Percentiles rank a stretch among this genome's conserved stretches.
These are phyloP conservation scores for Calyptomena viridis DNA, from an alignment of 2,113 vertebrate genomes.

Conservation along the genomic window DNA sequence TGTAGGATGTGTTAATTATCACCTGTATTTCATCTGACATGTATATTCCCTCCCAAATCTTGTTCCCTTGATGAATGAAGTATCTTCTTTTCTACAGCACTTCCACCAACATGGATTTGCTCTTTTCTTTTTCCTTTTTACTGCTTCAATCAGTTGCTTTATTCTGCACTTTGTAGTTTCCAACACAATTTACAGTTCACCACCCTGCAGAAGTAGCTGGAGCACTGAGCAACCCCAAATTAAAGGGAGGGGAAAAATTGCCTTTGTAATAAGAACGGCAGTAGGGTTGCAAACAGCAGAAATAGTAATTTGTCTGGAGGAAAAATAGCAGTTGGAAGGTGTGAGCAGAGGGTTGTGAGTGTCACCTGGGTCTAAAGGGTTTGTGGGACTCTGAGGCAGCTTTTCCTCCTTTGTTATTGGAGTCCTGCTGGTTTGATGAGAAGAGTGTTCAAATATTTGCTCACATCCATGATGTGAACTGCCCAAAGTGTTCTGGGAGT, in stretches of 20 bases:
- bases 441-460: not conserved
- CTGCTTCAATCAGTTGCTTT: constrained; percentile 29
- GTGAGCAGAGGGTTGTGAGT: not conserved
- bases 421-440: not conserved
- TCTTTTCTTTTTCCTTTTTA: not conserved
- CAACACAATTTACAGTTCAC: constrained; percentile 20
- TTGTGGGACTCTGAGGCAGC: not conserved
- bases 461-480: not conserved
- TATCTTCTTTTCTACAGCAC: not conserved
- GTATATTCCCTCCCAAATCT: not conserved
- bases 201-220: not conserved
- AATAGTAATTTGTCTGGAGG: not conserved
- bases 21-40: not conserved
- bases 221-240: constrained; percentile 9
- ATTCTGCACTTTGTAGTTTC: constrained; percentile 12
- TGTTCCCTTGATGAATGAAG: constrained; percentile 5
- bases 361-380: not conserved
- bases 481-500: not conserved
- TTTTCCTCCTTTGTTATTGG: not conserved
- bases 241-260: constrained; percentile 42
- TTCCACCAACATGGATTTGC: not conserved
- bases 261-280: not conserved
- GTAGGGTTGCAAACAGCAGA: not conserved
- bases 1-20: not conserved
- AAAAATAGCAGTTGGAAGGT: not conserved